Base-by-base conservation (phyloP, 2,888 invertebrate species). In the Xanthorhoe designata region DNA sequence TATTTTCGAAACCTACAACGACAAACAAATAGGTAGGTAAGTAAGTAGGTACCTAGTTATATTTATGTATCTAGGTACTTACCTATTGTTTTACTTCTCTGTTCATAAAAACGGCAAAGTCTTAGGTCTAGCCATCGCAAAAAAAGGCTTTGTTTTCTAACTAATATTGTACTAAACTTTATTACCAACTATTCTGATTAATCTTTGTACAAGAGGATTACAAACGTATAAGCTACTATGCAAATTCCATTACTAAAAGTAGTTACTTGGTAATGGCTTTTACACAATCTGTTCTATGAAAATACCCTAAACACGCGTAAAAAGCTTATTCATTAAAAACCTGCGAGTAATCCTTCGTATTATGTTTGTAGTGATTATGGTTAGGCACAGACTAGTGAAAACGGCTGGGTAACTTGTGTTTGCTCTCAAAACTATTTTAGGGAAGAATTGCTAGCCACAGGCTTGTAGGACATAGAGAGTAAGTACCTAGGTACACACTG, bases 291-390 rank as follows among this genome's bases (percentile, higher is more conserved):
- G 64, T 65, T 68, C 54, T 53, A 17, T 35, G 55, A 65, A 68
- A 57, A 57, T 64, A 64, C 54, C 60, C 66, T 62, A 75, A 75
- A 74, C 69, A 77, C 72, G 70, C 69, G 75, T 76, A 76, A 81
- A 82, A 82, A 75, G 74, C 63, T 78, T 78, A 78, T 82, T 87
- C 80, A 84, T 83, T 83, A 83, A 81, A 86, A 90, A 90, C 79
- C 81, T 89, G 91, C 92, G 76, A 75, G 83, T 90, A 89, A 91
- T 83, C 75, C 76, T 45, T 70, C 61, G 72, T 78, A 82, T 58
- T 54, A 81, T 83, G 82, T 81, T 81, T 75, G 69, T 72, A 73
- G 74, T 71, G 74, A 76, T 76, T 78, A 74, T 68, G 29, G 63
- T 60, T 29, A 57, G 64, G 7, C 64, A 51, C 64, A 68, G 68